These are phyloP conservation scores for Trididemnum clinides DNA, from an alignment of 23 tunicate species.

Conservation along the genomic window DNA sequence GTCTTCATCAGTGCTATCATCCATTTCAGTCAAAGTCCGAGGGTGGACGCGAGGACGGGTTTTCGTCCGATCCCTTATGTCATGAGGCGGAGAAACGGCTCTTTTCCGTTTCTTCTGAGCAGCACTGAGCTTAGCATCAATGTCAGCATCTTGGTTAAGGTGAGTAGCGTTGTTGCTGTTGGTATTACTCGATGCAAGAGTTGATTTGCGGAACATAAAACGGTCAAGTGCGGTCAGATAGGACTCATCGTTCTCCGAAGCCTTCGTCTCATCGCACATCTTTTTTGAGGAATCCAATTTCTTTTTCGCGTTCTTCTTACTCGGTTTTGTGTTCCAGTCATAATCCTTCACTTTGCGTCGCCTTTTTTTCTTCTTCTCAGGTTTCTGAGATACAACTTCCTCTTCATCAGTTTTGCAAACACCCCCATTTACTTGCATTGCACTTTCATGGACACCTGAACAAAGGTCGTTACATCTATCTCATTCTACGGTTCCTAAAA, in stretches of 20 bases:
- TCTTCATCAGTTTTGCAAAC: not conserved
- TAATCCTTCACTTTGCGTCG: slow-evolving; percentile 77
- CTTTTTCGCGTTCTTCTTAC: slow-evolving; percentile 11
- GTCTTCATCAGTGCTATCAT: no score
- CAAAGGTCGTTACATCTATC: no score
- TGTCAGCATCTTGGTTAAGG: not conserved
- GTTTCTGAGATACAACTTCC: not conserved
- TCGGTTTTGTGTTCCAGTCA: slow-evolving; percentile 56
- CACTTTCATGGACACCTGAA: no score
- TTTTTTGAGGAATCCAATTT: not conserved
- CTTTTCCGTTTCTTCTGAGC: not conserved
- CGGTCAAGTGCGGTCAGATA: not conserved
- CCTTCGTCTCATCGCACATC: not conserved
- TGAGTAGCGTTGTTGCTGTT: not conserved
- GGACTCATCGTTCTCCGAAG: not conserved
- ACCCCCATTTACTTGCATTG: not conserved
- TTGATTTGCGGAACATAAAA: no score
- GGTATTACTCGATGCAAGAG: not conserved
- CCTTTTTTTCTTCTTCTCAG: slow-evolving; percentile 30
- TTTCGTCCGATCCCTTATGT: slow-evolving; percentile 12
- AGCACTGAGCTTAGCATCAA: not conserved
- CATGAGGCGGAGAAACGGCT: no score
- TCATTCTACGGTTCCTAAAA: no score
- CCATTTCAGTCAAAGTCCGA: no score
- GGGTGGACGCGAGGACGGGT: not conserved